Percentiles rank a stretch among this genome's conserved stretches.
Evolutionary conservation across 2,888 invertebrate species (phyloP).

Genomic region (Drosophila vallismaia): DNA sequence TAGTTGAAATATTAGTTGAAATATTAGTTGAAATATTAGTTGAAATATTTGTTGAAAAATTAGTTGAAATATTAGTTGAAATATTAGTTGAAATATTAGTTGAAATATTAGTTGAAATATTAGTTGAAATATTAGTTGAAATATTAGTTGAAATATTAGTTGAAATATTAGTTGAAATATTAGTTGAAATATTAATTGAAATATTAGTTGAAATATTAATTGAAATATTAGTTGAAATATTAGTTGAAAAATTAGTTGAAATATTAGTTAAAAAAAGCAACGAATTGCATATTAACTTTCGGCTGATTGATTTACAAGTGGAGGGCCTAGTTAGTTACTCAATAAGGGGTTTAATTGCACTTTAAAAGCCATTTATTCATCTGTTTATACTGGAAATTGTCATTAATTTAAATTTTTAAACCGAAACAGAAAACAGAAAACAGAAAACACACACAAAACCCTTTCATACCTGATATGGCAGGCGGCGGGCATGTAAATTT

Average conservation of each 20-base stretch:
- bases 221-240: no score
- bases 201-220: background rate
- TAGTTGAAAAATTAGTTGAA: background rate
- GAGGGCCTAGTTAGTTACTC: background rate
- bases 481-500: constrained; percentile 2
- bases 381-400: background rate
- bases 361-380: background rate
- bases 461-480: constrained; percentile 17
- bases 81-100: no score
- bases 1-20: no score
- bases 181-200: background rate
- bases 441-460: constrained; percentile 1
- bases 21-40: no score
- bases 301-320: background rate
- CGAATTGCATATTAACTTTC: no score
- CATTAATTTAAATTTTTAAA: background rate
- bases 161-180: background rate
- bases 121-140: background rate
- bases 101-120: background rate
- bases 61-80: background rate
- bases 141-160: no score
- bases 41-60: background rate
- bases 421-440: background rate
- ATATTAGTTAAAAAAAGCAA: no score
- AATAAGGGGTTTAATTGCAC: background rate